Base-by-base conservation (phyloP, 2,888 invertebrate species). In the Eutolmus rufibarbis region DNA sequence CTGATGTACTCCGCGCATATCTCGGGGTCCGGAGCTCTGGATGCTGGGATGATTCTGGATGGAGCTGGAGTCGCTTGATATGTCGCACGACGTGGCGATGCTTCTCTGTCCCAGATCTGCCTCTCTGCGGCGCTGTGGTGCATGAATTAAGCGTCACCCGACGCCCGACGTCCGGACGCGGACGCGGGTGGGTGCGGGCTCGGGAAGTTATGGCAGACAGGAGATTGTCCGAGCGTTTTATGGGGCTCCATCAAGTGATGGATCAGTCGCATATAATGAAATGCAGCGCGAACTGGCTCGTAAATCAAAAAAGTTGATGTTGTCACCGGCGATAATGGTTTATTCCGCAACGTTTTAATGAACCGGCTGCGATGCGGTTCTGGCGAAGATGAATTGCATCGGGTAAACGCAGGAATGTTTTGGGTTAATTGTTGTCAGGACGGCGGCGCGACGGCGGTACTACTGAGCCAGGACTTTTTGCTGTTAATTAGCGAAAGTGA, bases 211-310 rank as follows among this genome's bases (percentile, higher is more conserved):
- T 85, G 74, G 85, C 85, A 74, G 85, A 74, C 85, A 74, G 85
- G 85, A 85, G 85, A 74, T 85, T 85, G 85, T 85, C 46, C 85
- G 28, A 85, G 31, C 85, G 46, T 85, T 85, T 85, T 85, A 85
- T 85, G 85, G 85, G 74, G 43, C 43, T n/a, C 74, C 85, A 74
- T 74, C 85, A 85, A 74, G 85, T 85, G 85, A 85, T 85, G 85
- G 85, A 85, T 85, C 85, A 85, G 85, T 85, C 74, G 74, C 74
- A 85, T 85, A 74, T 85, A 85, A 85, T 85, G 85, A 85, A 85
- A 85, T 85, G 85, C 85, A 85, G 74, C 85, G 85, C 66, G 85
- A 74, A 85, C 85, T 46, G n/a, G 28, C 31, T 85, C 85, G 85
- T 85, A 85, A 85, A 85, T 85, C 74, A 85, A 74, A 85, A 85